Conservation (phyloP, 1,140 invertebrate species). For the Brachionus plicatilis region DNA sequence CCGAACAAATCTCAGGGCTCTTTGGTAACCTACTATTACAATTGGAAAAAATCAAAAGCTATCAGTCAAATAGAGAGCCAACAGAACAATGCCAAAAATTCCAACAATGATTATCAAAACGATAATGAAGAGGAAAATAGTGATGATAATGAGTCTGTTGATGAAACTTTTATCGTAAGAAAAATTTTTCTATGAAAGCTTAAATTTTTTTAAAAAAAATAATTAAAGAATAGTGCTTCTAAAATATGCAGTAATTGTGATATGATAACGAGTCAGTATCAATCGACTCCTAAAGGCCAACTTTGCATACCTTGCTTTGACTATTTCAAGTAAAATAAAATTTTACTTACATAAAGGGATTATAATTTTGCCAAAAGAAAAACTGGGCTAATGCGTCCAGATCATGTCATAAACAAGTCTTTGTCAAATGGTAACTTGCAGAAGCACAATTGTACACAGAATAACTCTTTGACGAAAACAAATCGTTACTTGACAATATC, state of each 20-base stretch:
- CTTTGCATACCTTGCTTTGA: conserved; percentile 72
- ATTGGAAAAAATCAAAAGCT: conserved; percentile 90
- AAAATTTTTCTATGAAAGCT: background rate
- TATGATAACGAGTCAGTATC: conserved; percentile 66
- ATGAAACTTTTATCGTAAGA: background rate
- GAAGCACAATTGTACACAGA: background rate
- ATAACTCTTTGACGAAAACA: conserved; percentile 55
- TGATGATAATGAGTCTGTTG: conserved; percentile 33
- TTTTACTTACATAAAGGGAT: background rate
- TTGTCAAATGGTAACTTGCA: background rate
- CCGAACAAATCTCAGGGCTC: conserved; percentile 93
- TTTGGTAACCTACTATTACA: conserved; percentile 94
- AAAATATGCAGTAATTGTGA: conserved; percentile 69
- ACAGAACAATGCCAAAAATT: conserved; percentile 61
- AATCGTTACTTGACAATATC: conserved; percentile 65
- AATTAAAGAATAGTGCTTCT: conserved; percentile 7
- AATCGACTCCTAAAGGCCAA: conserved; percentile 68
- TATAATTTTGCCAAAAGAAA: conserved; percentile 59
- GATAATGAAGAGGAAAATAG: background rate
- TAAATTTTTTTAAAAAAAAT: background rate
- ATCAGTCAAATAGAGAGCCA: conserved; percentile 86
- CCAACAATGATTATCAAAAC: background rate
- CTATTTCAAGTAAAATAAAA: conserved; percentile 66
- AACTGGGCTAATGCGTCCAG: conserved; percentile 56
- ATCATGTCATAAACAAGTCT: conserved; percentile 35